Percentiles rank a stretch among this genome's conserved stretches.
Conservation (phyloP, 2,113 vertebrate genomes). For the Holacanthus passer region DNA sequence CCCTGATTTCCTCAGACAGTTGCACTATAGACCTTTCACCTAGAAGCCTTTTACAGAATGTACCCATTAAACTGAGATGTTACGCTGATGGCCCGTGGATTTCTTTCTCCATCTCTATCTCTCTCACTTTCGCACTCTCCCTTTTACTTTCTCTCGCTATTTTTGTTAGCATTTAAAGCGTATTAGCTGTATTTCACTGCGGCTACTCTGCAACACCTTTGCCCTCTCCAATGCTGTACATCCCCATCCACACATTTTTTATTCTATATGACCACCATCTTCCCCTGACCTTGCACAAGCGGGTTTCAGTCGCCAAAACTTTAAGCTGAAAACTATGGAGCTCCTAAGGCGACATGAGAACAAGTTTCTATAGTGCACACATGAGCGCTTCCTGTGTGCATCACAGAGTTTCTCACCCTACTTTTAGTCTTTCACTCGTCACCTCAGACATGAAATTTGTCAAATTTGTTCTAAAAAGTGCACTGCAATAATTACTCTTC, state of each 20-base stretch:
- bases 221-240: background rate
- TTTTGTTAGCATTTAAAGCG: background rate
- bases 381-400: background rate
- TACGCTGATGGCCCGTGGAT: conserved; percentile 20
- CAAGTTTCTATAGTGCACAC: background rate
- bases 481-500: too few species aligned
- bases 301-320: too few species aligned
- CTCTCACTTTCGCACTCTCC: background rate
- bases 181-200: background rate
- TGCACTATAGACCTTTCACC: conserved; percentile 65
- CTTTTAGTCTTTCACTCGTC: background rate
- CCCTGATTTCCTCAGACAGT: conserved; percentile 69
- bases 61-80: conserved; percentile 44
- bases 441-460: too few species aligned
- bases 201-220: background rate
- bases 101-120: too few species aligned
- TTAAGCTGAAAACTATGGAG: background rate
- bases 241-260: background rate
- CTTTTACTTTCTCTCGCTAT: background rate
- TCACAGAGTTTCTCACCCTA: background rate
- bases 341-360: background rate
- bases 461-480: too few species aligned
- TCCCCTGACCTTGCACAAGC: background rate
- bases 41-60: conserved; percentile 45
- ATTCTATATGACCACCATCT: background rate